phyloP scores from a whole-genome alignment of 2,113 vertebrate genomes.

The Bothrops jararaca region DNA sequence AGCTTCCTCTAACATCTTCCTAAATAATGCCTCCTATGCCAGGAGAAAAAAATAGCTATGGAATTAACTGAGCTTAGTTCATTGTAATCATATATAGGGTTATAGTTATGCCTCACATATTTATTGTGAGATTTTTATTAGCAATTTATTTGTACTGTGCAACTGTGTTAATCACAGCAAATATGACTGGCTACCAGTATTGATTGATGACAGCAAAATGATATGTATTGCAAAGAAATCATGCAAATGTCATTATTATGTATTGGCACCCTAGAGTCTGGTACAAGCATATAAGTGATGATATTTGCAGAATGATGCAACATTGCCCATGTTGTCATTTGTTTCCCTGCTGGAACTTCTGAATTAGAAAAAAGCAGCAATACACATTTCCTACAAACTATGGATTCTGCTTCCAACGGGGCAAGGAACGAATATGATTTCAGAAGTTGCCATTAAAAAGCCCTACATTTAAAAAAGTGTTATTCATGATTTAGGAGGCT shows the following conservation, averaged over 20 bases:
- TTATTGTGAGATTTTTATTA: not conserved
- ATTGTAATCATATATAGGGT: not conserved
- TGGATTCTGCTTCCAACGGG: not conserved
- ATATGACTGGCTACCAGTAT: not conserved
- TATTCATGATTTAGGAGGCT: not conserved
- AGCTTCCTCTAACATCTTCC: not conserved
- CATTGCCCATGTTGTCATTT: not conserved
- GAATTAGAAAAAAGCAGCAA: not conserved
- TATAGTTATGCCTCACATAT: not conserved
- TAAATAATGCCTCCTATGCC: not conserved
- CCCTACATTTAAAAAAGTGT: not conserved
- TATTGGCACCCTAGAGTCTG: not conserved
- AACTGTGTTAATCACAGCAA: not conserved
- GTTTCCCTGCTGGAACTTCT: not conserved
- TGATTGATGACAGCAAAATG: not conserved
- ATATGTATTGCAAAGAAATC: not conserved
- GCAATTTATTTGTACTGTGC: not conserved
- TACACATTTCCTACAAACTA: not conserved
- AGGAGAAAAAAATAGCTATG: not conserved
- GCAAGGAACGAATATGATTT: not conserved
- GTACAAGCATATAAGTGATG: not conserved
- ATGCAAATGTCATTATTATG: not conserved
- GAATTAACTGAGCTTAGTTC: not conserved
- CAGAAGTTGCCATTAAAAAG: not conserved
- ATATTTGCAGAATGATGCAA: not conserved